phyloP scores from a whole-genome alignment of 2,113 vertebrate genomes.

The Sinosuthora webbiana region DNA sequence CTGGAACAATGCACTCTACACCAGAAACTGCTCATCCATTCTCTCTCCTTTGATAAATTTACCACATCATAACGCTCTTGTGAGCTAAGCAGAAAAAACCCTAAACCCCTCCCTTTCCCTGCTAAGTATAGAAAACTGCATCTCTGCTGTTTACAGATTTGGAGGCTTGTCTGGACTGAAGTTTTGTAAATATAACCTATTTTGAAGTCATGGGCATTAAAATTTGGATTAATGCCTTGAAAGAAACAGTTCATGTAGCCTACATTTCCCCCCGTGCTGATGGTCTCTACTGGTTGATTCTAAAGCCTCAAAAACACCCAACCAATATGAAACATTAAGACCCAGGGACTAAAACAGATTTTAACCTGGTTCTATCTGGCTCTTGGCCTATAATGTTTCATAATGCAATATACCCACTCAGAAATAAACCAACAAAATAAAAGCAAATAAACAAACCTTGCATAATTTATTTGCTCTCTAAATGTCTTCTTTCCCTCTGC shows the following conservation, averaged over 20 bases:
- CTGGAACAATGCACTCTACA: not conserved
- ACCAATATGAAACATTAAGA: not conserved
- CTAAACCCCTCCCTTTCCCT: not conserved
- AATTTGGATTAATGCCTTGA: not conserved
- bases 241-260: not conserved
- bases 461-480: not conserved
- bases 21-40: not conserved
- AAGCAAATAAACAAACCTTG: slow-evolving; percentile 46
- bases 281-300: not conserved
- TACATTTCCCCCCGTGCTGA: not conserved
- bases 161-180: not conserved
- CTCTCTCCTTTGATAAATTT: not conserved
- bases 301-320: not conserved
- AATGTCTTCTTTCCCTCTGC: not conserved
- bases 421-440: not conserved
- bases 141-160: slow-evolving; percentile 1
- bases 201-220: slow-evolving; percentile 2
- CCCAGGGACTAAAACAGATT: not conserved
- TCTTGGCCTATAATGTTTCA: not conserved
- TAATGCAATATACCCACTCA: not conserved
- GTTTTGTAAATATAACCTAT: slow-evolving; percentile 13
- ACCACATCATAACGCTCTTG: not conserved
- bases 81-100: not conserved
- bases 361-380: not conserved
- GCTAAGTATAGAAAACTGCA: slow-evolving; percentile 11